Evolutionary conservation across 2,113 vertebrate genomes (phyloP), one percentile per base, ranked within the genome.

Genomic region (Orthonyx spaldingii): DNA sequence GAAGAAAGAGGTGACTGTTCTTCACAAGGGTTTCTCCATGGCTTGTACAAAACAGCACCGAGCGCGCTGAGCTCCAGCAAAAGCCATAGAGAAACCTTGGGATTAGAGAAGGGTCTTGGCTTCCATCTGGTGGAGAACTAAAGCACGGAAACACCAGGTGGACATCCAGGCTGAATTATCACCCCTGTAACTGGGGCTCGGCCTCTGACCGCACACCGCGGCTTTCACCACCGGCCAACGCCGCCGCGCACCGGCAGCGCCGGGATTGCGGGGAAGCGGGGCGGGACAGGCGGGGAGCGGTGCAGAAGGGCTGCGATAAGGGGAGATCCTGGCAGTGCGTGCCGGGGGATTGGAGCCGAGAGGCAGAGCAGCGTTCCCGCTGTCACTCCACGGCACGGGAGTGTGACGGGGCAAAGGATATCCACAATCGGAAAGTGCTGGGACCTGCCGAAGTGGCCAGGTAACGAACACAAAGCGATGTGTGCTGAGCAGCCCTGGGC

Each of bases 401-500:
- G 6, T 5, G 30, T 2, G 17, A 3, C 0, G 6, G 32, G 18
- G 7, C 1, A 18, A 19, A 4, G 10, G 11, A 4, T 1, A 7
- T 3, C 22, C 56, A 16, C 6, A 6, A 10, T 0, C 1, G 32
- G 49, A 24, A 16, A n/a, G 41, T 1, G 27, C 52, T 2, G 50
- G 30, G 32, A 57, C 19, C 44, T 13, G 26, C 30, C 3, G 10
- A 28, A 23, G 19, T 1, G 33, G 47, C 16, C 32, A 0, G 1
- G 8, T 9, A 3, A 7, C 16, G 39, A 32, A 10, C 5, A 8
- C 19, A 5, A 20, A 3, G 23, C 0, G 33, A 13, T 9, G n/a
- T 13, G 6, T 17, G 41, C 3, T 9, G 3, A 4, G 35, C 1
- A 39, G 42, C 8, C 57, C 0, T 0, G 5, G 13, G 10, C 1